phyloP scores from a whole-genome alignment of 2,888 invertebrate species.

The Cosmopolites sordidus region DNA sequence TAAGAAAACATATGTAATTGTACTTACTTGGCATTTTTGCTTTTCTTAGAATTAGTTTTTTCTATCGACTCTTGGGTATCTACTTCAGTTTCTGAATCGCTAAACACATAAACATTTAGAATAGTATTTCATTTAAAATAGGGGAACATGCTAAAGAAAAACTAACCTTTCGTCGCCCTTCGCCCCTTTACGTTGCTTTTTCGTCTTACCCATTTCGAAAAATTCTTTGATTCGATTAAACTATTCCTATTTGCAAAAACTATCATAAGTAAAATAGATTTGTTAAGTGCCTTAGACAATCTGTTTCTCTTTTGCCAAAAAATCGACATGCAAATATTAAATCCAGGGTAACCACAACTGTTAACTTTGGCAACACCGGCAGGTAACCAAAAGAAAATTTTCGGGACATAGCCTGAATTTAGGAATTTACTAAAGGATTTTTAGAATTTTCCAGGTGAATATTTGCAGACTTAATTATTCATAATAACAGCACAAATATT shows the following conservation, averaged over 20 bases:
- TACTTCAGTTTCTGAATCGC: slow-evolving; percentile 58
- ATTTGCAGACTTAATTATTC: no score
- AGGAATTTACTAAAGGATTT: no score
- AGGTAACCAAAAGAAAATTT: no score
- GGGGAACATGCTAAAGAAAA: slow-evolving; percentile 27
- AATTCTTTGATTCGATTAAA: slow-evolving; percentile 30
- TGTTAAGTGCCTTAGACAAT: slow-evolving; percentile 16
- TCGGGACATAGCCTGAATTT: no score
- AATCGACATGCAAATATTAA: slow-evolving; percentile 16
- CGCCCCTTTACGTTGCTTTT: slow-evolving; percentile 75
- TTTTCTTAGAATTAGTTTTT: slow-evolving; percentile 40
- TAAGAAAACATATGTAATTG: slow-evolving; percentile 12
- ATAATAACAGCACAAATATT: no score
- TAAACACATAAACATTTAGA: slow-evolving; percentile 44
- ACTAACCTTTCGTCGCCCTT: slow-evolving; percentile 71
- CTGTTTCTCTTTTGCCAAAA: slow-evolving; percentile 21
- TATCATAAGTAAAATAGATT: slow-evolving; percentile 39
- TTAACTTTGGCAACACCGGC: no score
- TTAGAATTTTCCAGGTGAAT: no score
- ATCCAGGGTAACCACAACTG: slow-evolving; percentile 8
- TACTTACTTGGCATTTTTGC: slow-evolving; percentile 40
- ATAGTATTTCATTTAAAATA: slow-evolving; percentile 4
- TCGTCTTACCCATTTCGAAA: slow-evolving; percentile 68
- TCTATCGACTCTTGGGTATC: slow-evolving; percentile 39
- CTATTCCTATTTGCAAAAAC: slow-evolving; percentile 34